Base-by-base conservation (phyloP, 2,888 invertebrate genomes). In the Cephus nigrinus region DNA sequence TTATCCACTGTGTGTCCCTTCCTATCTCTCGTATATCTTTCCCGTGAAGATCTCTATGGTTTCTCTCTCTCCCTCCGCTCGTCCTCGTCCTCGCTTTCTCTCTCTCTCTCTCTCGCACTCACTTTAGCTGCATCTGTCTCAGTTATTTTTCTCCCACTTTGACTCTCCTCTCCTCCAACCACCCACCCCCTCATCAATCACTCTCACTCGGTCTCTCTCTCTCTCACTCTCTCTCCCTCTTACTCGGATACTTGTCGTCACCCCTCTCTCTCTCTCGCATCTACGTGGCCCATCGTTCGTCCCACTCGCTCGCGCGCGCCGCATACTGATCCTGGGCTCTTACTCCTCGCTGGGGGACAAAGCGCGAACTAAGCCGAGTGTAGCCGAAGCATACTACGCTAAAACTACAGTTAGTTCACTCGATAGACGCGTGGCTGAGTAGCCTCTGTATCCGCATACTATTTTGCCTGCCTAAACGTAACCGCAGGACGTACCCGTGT, bases 331-430 rank as follows among this genome's bases (percentile, higher is more conserved):
- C 75, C 35, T 69, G 76, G 76, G 77, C 32, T 76, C 69, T 75
- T 73, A 74, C 73, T 75, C 76, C 75, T 68, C 72, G 34, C 36
- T 35, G 36, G 75, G 69, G 74, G 73, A 75, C 76, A 76, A 73
- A 76, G 75, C 78, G 80, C 73, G 74, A 78, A 75, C 69, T 40
- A 40, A 73, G 30, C 31, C 76, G 40, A 55, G 31, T 69, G 75
- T 76, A 78, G 36, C 74, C 36, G 74, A 36, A 36, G 23, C 73
- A 40, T 73, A 69, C 55, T 78, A 83, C 80, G 81, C 82, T 82
- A 78, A 80, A 85, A 85, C 84, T 84, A 84, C 84, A 84, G 84
- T 85, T 86, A 85, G 85, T 86, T 86, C 83, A 76, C 77, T 81
- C 81, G 83, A 81, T 81, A 81, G 77, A 79, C 77, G 76, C 77